Percentiles rank a stretch among this genome's conserved stretches.
phyloP scores from a whole-genome alignment of 2,113 vertebrate genomes.

The Grammomys surdaster region DNA sequence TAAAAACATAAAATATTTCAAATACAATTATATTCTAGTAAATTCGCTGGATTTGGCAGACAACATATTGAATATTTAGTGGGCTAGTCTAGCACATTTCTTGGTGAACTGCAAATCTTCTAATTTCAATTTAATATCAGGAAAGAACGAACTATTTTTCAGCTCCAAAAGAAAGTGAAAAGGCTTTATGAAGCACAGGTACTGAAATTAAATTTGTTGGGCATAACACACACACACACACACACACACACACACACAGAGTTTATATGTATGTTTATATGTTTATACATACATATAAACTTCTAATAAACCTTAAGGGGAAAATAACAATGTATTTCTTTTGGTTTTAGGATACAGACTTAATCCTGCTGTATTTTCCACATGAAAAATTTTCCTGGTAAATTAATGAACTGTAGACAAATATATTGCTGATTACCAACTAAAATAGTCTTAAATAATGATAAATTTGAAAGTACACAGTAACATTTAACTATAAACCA shows the following conservation, averaged over 20 bases:
- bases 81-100: neutral
- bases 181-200: neutral
- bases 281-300: no score
- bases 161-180: neutral
- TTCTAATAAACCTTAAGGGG: neutral
- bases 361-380: neutral
- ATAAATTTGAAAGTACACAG: conserved; percentile 2
- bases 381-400: neutral
- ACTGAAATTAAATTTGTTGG: neutral
- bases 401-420: neutral
- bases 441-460: neutral
- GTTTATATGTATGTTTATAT: no score
- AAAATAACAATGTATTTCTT: neutral
- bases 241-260: no score
- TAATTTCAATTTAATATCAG: neutral
- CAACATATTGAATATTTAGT: neutral
- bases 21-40: neutral
- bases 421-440: neutral
- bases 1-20: neutral
- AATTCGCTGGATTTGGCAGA: neutral
- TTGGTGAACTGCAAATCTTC: neutral
- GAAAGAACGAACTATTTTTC: neutral
- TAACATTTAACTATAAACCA: conserved; percentile 17
- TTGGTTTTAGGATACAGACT: neutral
- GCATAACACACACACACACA: neutral